A percentile compares a stretch with the other conserved stretches of the same genome.
Evolutionary conservation across 2,888 invertebrate genomes (phyloP).

Genomic region (Cryptus viduatorius): DNA sequence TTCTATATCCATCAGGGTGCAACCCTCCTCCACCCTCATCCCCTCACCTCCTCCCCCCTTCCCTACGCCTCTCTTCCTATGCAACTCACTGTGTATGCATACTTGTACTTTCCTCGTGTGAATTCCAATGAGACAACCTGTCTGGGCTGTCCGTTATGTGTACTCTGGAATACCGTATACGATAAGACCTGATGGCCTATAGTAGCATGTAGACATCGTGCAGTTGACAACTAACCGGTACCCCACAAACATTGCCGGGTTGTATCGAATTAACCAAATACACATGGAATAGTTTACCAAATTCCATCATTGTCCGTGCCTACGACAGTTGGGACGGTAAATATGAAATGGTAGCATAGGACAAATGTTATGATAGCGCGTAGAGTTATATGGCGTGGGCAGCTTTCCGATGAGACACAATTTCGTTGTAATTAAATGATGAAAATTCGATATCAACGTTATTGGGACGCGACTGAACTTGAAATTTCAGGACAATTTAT

Average conservation of each 20-base stretch:
- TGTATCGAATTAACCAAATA: conserved; percentile 31
- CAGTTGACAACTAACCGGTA: conserved; percentile 45
- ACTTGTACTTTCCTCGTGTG: conserved; percentile 53
- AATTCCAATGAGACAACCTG: conserved; percentile 66
- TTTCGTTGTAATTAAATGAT: background rate
- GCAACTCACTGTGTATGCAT: conserved; percentile 28
- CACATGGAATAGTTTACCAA: conserved; percentile 6
- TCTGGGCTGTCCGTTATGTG: conserved; percentile 47
- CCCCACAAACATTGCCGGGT: background rate
- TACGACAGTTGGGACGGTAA: background rate
- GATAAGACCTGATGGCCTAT: conserved; percentile 48
- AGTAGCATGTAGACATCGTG: conserved; percentile 29
- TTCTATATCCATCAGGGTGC: conserved; percentile 55
- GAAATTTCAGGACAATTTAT: too few relatives aligned
- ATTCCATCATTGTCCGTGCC: conserved; percentile 10
- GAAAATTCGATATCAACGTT: background rate
- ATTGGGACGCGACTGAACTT: background rate
- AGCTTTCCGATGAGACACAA: background rate
- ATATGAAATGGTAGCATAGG: background rate
- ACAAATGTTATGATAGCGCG: background rate
- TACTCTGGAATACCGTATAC: conserved; percentile 35
- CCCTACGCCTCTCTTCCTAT: background rate
- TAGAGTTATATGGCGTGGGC: background rate
- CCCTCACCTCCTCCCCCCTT: background rate
- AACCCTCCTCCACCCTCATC: background rate